Evolutionary conservation across 2,113 vertebrate genomes (phyloP).

Genomic region (Psittacara wagleri): DNA sequence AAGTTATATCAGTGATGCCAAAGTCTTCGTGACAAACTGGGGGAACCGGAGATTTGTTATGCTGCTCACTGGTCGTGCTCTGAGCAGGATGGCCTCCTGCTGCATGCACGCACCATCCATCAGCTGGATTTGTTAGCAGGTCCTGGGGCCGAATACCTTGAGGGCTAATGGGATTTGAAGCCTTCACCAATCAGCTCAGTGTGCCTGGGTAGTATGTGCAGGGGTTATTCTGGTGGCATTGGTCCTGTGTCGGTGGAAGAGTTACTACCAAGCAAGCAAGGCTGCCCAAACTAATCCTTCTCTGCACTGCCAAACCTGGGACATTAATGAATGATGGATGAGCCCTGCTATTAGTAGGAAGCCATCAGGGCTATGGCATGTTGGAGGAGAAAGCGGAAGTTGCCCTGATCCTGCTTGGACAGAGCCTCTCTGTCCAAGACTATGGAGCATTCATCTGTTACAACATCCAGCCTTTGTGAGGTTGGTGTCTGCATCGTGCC

Average conservation of each 20-base stretch:
- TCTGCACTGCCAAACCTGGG: not conserved
- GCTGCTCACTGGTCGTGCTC: not conserved
- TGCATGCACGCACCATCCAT: not conserved
- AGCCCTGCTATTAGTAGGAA: not conserved
- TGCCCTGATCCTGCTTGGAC: not conserved
- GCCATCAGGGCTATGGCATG: not conserved
- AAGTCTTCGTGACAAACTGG: slow-evolving; percentile 6
- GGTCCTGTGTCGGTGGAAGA: not conserved
- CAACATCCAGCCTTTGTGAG: not conserved
- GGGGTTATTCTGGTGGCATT: not conserved
- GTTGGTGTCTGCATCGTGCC: not conserved
- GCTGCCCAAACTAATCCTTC: not conserved
- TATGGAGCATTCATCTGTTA: not conserved
- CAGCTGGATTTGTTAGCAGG: not conserved
- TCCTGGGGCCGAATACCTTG: not conserved
- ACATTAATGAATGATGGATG: not conserved
- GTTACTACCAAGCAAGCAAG: not conserved
- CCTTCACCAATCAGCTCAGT: not conserved
- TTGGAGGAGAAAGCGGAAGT: not conserved
- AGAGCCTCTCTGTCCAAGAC: not conserved
- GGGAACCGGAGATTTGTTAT: not conserved
- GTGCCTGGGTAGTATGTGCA: not conserved
- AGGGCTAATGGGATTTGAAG: not conserved
- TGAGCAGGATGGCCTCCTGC: not conserved
- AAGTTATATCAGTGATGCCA: slow-evolving; percentile 4